A percentile compares a stretch with the other conserved stretches of the same genome.
phyloP scores from a whole-genome alignment of 2,888 invertebrate genomes.

The Papilio gigon region DNA sequence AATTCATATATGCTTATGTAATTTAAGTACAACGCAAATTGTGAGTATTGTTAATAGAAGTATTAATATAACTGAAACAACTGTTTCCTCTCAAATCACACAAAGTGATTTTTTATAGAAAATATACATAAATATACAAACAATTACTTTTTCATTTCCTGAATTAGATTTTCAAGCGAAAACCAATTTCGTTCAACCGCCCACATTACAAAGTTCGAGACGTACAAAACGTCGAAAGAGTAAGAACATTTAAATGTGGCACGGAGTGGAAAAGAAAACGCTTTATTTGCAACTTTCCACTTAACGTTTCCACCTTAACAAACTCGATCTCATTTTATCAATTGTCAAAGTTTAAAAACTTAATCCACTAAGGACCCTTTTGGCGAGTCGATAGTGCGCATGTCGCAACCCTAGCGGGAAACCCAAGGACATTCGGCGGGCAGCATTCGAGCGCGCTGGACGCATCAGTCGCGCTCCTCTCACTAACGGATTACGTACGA shows the following conservation, averaged over 20 bases:
- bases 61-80: no score
- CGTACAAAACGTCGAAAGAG: slow-evolving; percentile 28
- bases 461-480: slow-evolving; percentile 56
- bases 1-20: no score
- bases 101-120: no score
- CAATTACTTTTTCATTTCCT: neutral
- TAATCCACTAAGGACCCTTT: slow-evolving; percentile 80
- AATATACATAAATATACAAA: no score
- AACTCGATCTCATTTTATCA: slow-evolving; percentile 78
- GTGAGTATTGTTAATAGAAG: no score
- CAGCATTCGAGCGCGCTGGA: slow-evolving; percentile 55
- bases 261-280: slow-evolving; percentile 31
- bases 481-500: slow-evolving; percentile 66
- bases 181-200: slow-evolving; percentile 11
- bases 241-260: slow-evolving; percentile 29
- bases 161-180: neutral
- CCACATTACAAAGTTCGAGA: slow-evolving; percentile 25
- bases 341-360: slow-evolving; percentile 82
- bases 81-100: no score
- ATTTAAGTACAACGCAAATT: no score
- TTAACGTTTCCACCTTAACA: slow-evolving; percentile 71
- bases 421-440: slow-evolving; percentile 75
- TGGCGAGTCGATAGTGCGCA: slow-evolving; percentile 73
- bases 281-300: slow-evolving; percentile 68
- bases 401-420: slow-evolving; percentile 75